Evolutionary conservation across 2,113 vertebrate genomes (phyloP), one percentile per base, ranked within the genome.

Genomic region (Scatophagus argus): DNA sequence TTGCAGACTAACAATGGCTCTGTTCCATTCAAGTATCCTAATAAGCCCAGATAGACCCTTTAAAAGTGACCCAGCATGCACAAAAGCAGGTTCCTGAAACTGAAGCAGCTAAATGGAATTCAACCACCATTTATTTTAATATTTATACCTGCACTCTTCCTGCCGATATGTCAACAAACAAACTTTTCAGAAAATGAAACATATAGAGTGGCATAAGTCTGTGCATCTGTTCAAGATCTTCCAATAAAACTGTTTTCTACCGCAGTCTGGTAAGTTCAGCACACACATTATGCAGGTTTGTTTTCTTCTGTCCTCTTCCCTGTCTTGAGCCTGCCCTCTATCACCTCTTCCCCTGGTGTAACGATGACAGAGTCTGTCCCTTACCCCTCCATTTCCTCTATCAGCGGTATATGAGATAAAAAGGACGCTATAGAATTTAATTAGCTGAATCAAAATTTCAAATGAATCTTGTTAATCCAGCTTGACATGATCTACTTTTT

Each of bases 401-500:
- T 80, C 79, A 81, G 59, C 74, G 23, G 17, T 82, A 82, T 49
- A 72, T 76, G 62, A 70, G 55, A 67, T 88, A 74, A 68, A 89
- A 91, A 75, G 64, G 60, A 66, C 23, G 32, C 56, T 77, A 43
- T 74, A 80, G 65, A 34, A 84, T 88, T 87, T 88, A 88, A 92
- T 90, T 88, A 87, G 68, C 55, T 13, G 62, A 88, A 77, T 82
- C 34, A 65, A 86, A 87, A 87, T 86, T 81, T 86, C 38, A 71
- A 89, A 91, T 80, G 58, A 88, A 85, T 89, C 64, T 38, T 54
- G 59, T 44, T 91, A 92, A 93, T 92, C 86, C 73, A n/a, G 38
- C 52, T 41, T 82, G 87, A 91, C 85, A 87, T 81, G 74, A 90
- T 94, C 83, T 89, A 70, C 85, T 90, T 85, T 85, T 59, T 68